phyloP scores from a whole-genome alignment of 53 echinoderm and acorn worm genomes.

The Paracentrotus lividus region DNA sequence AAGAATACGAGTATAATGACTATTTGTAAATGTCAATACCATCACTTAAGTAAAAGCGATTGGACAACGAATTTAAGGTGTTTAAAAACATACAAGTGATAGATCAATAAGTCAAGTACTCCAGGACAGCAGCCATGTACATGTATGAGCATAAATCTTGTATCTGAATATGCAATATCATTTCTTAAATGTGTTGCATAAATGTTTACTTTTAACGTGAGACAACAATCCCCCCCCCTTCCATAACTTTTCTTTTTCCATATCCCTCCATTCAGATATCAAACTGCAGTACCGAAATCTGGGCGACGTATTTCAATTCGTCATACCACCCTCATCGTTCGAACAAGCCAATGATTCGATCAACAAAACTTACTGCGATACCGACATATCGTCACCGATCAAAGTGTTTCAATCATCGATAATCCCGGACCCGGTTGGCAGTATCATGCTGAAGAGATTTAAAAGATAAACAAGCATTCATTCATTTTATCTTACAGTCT shows the following conservation, averaged over 20 bases:
- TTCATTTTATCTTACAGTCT: no score
- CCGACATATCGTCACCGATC: neutral
- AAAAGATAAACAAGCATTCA: conserved; percentile 42
- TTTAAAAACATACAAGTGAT: no score
- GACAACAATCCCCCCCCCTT: neutral
- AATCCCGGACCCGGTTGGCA: neutral
- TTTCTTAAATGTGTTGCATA: no score
- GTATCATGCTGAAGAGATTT: neutral
- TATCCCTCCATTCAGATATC: conserved; percentile 39
- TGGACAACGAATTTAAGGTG: no score
- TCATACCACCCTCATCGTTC: neutral
- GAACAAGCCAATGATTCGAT: neutral
- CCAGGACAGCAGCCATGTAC: no score
- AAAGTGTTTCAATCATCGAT: conserved; percentile 1
- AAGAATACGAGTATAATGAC: no score
- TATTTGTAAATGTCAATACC: no score
- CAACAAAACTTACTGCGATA: neutral
- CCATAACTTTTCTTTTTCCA: neutral
- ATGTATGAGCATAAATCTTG: no score
- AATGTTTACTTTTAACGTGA: no score
- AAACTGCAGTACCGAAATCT: conserved; percentile 28
- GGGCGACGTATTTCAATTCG: neutral
- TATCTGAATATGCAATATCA: no score
- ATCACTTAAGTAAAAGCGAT: no score
- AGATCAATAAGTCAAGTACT: no score